phyloP scores from a whole-genome alignment of 2,888 invertebrate species.

The Agriopis leucophaearia region DNA sequence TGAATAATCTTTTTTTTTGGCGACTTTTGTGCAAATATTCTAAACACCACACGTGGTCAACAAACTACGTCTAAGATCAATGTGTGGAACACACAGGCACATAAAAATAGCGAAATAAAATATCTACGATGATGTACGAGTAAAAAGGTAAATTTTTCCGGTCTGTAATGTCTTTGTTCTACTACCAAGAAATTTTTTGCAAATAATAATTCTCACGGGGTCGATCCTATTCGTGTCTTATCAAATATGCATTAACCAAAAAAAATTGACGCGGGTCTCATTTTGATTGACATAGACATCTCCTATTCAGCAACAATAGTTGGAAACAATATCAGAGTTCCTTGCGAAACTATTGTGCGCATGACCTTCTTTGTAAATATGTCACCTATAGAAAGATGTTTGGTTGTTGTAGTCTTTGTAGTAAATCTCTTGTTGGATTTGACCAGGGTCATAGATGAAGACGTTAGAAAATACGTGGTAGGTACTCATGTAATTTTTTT shows the following conservation, averaged over 20 bases:
- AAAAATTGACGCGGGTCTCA: conserved; percentile 60
- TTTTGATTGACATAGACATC: conserved; percentile 66
- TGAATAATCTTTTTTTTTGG: no score
- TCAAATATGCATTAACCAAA: conserved; percentile 61
- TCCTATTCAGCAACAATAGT: conserved; percentile 46
- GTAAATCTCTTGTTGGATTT: conserved; percentile 33
- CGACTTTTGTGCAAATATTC: no score
- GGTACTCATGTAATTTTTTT: no score
- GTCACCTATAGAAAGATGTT: conserved; percentile 60
- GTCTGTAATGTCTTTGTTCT: not conserved
- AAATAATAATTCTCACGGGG: conserved; percentile 41
- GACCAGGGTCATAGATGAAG: conserved; percentile 41
- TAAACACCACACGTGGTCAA: no score
- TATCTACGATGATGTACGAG: not conserved
- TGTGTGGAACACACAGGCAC: no score
- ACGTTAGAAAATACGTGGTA: conserved; percentile 20
- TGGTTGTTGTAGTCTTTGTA: conserved; percentile 40
- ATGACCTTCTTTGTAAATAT: conserved; percentile 58
- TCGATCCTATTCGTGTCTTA: conserved; percentile 50
- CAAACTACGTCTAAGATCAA: no score
- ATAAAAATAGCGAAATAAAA: not conserved
- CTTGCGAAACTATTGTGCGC: conserved; percentile 47
- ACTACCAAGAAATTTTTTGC: not conserved
- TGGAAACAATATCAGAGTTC: conserved; percentile 59
- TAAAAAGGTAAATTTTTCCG: not conserved